Evolutionary conservation across 2,888 invertebrate species (phyloP), one percentile per base, ranked within the genome.

Genomic region (Drosophila suboccidentalis): DNA sequence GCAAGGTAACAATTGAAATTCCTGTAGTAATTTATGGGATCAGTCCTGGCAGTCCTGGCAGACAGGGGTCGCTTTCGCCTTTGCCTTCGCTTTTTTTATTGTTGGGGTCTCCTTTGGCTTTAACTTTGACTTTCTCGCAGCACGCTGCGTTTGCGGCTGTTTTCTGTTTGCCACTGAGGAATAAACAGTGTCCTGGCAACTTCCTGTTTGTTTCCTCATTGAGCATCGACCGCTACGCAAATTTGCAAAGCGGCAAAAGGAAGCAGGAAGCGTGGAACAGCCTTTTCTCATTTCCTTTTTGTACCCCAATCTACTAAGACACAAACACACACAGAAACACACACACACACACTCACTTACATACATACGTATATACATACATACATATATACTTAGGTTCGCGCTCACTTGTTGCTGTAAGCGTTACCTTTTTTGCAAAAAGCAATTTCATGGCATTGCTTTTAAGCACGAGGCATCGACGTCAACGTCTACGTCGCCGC

Each of bases 201-300:
- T 82, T 88, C 87, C 86, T 83, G 82, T 70, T 87, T 83, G 82
- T 70, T 87, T 79, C 80, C 87, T 72, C 65, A 64, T 66, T 66
- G 74, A 62, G 50, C 46, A 29, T 49, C 53, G 67, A 65, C 65
- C 62, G 66, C 70, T 69, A 79, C 75, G 75, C 78, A 72, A 72
- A 74, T 82, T 79, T 71, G 69, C 84, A 78, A 78, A 78, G 64
- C 78, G 70, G n/a, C 62, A 72, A 80, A 80, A 75, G 80, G 80
- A 78, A 82, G 88, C 75, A 75, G 80, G 80, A 78, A 82, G 88
- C 75, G 71, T 63, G 67, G 65, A 80, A 76, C 82, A 84, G 84
- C 89, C 80, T 86, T 88, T 86, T 88, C 88, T 87, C 82, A 86
- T 88, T 88, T 86, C 87, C 89, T 82, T 75, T 63, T 75, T 65